These are phyloP conservation scores for Plagodis dolabraria DNA, from an alignment of 2,888 invertebrate genomes.

Conservation along the genomic window DNA sequence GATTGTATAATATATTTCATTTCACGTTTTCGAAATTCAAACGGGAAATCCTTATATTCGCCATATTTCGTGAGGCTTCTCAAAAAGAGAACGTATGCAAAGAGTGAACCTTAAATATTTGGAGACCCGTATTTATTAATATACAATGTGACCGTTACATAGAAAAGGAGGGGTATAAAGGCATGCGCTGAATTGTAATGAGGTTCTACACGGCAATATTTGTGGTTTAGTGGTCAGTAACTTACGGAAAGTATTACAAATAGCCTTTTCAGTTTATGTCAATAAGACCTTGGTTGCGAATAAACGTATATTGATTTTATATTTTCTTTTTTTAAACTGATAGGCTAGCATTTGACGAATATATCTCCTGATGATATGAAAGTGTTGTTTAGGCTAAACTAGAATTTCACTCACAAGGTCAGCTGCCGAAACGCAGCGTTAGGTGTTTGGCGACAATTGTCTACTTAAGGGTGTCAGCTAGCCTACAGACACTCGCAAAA, in stretches of 20 bases:
- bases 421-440: too few species aligned
- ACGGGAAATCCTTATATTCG: not conserved
- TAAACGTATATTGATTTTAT: not conserved
- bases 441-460: too few species aligned
- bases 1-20: slow-evolving; percentile 2
- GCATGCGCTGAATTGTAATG: slow-evolving; percentile 67
- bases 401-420: too few species aligned
- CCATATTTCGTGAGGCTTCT: slow-evolving; percentile 3
- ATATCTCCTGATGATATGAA: too few species aligned
- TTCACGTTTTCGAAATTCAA: slow-evolving; percentile 1
- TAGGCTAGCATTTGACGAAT: too few species aligned
- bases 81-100: slow-evolving; percentile 21
- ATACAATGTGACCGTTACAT: slow-evolving; percentile 32
- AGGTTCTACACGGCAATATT: slow-evolving; percentile 56
- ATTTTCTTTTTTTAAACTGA: not conserved
- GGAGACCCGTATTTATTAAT: slow-evolving; percentile 27
- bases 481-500: too few species aligned
- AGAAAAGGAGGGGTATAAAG: slow-evolving; percentile 36
- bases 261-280: slow-evolving; percentile 47
- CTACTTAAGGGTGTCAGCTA: too few species aligned
- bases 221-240: slow-evolving; percentile 50
- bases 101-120: slow-evolving; percentile 26
- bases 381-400: too few species aligned
- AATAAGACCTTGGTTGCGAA: slow-evolving; percentile 4
- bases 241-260: slow-evolving; percentile 55